Percentiles rank a stretch among this genome's conserved stretches.
These are phyloP conservation scores for Electrona antarctica DNA, from an alignment of 2,113 vertebrate species.

Conservation along the genomic window DNA sequence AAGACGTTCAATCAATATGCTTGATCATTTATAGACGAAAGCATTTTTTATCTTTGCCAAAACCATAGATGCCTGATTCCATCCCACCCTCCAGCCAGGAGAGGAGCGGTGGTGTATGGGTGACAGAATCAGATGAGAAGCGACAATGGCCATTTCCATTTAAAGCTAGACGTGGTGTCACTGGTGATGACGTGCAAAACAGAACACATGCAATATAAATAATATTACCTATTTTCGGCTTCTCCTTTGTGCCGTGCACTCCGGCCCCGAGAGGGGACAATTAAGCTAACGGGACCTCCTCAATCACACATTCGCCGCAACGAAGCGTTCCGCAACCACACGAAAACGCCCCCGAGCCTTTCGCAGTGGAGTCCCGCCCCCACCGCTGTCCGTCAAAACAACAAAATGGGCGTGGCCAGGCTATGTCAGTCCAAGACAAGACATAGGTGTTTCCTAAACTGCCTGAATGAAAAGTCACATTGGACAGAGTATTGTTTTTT, in stretches of 20 bases:
- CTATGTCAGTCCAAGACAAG: slow-evolving; percentile 31
- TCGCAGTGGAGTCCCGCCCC: slow-evolving; percentile 61
- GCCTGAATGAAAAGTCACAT: slow-evolving; percentile 53
- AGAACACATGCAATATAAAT: slow-evolving; percentile 41
- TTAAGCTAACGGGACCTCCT: slow-evolving; percentile 59
- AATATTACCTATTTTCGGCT: slow-evolving; percentile 70
- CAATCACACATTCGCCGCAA: slow-evolving; percentile 79
- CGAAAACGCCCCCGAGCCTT: slow-evolving; percentile 75
- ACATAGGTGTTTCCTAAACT: slow-evolving; percentile 2
- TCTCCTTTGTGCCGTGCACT: slow-evolving; percentile 63
- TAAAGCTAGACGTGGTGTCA: slow-evolving; percentile 54
- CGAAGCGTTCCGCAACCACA: slow-evolving; percentile 72
- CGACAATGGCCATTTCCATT: slow-evolving; percentile 53
- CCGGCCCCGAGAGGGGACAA: slow-evolving; percentile 71
- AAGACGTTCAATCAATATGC: slow-evolving; percentile 14
- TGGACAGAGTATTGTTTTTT: background rate
- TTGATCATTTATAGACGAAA: slow-evolving; percentile 17
- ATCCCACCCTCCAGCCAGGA: slow-evolving; percentile 53
- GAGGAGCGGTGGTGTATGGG: slow-evolving; percentile 23
- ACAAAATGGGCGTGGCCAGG: slow-evolving; percentile 49
- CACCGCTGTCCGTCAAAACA: slow-evolving; percentile 50
- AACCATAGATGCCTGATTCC: slow-evolving; percentile 61
- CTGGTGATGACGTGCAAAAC: slow-evolving; percentile 30
- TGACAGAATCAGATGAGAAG: slow-evolving; percentile 47
- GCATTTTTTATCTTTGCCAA: slow-evolving; percentile 29